These are phyloP conservation scores for Apis cerana DNA, from an alignment of 1,140 invertebrate genomes.

Conservation along the genomic window DNA sequence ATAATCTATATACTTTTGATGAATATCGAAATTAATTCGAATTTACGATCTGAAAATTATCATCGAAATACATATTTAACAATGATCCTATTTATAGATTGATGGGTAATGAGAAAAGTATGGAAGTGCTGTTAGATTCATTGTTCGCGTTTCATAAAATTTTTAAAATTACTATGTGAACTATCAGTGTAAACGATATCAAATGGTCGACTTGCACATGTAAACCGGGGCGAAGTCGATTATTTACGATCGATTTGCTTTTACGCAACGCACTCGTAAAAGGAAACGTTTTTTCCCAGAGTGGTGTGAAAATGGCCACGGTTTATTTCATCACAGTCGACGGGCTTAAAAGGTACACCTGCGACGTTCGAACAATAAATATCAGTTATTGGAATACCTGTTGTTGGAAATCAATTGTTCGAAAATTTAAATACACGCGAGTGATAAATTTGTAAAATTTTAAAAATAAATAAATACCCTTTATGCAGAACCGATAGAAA, in stretches of 20 bases:
- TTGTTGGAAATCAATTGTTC: too few species aligned
- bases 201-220: background rate
- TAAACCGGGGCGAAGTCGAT: background rate
- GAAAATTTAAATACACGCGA: too few species aligned
- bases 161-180: background rate
- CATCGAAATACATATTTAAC: too few species aligned
- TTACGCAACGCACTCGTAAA: constrained; percentile 24
- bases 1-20: too few species aligned
- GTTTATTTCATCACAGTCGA: background rate
- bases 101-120: background rate
- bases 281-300: constrained; percentile 3
- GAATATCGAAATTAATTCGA: background rate
- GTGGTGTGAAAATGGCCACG: background rate
- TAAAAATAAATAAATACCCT: too few species aligned
- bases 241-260: constrained; percentile 43
- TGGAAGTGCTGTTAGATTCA: background rate
- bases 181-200: background rate
- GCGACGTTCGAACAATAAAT: background rate
- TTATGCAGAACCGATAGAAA: too few species aligned
- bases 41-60: background rate
- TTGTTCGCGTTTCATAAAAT: constrained; percentile 29
- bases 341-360: constrained; percentile 11
- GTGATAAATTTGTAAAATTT: too few species aligned
- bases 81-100: background rate
- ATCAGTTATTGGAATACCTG: background rate